A percentile compares a stretch with the other conserved stretches of the same genome.
Conservation (phyloP, 2,797 vertebrate species). For the Danio tinwini region DNA sequence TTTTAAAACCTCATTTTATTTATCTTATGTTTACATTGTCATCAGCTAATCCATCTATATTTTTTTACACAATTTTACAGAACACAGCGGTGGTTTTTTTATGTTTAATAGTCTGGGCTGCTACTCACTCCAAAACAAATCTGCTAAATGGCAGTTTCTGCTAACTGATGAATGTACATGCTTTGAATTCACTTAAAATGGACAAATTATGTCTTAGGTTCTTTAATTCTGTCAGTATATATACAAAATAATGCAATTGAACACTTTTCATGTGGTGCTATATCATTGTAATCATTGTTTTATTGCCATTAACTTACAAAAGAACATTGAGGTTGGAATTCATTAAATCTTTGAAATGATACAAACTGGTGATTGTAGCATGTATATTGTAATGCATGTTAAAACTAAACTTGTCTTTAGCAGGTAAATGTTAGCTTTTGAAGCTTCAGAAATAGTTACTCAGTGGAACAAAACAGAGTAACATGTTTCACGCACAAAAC, state of each 20-base stretch:
- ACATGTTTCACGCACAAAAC: background rate
- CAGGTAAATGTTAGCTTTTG: background rate
- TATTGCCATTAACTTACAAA: background rate
- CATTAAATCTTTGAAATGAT: background rate
- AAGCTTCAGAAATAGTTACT: background rate
- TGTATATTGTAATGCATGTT: background rate
- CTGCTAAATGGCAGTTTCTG: background rate
- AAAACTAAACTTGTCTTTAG: background rate
- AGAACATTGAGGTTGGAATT: background rate
- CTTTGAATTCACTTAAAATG: background rate
- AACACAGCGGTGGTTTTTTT: background rate
- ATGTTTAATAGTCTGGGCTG: constrained; percentile 5
- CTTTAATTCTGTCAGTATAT: background rate
- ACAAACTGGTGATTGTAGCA: background rate
- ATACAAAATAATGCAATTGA: constrained; percentile 10
- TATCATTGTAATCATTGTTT: constrained; percentile 2
- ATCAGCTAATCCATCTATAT: background rate
- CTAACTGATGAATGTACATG: background rate
- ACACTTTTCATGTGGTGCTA: constrained; percentile 19
- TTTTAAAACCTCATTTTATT: constrained; percentile 17
- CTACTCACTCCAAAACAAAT: background rate
- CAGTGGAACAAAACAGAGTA: background rate
- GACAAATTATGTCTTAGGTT: background rate
- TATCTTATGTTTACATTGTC: background rate
- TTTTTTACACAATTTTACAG: constrained; percentile 9